phyloP scores from a whole-genome alignment of 2,888 invertebrate genomes.

The Pecten maximus region DNA sequence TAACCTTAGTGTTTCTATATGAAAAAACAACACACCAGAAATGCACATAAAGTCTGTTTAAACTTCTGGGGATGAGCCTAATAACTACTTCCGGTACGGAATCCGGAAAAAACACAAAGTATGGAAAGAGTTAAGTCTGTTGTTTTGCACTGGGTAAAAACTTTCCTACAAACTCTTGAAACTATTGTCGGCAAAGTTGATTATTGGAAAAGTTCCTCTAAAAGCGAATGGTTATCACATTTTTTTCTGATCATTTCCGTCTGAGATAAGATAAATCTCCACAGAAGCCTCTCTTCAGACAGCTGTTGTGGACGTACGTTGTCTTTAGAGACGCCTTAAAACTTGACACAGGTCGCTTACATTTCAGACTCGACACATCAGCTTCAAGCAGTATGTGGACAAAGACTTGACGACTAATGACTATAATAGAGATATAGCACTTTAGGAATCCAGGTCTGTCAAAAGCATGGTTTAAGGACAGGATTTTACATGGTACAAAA shows the following conservation, averaged over 20 bases:
- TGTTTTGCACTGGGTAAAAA: background rate
- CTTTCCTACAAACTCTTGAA: background rate
- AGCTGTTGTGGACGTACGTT: background rate
- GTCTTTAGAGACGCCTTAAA: background rate
- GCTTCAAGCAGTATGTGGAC: background rate
- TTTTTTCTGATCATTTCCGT: background rate
- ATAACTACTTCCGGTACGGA: no score
- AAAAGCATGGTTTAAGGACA: background rate
- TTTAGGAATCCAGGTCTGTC: background rate
- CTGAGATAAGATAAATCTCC: background rate
- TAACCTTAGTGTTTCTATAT: no score
- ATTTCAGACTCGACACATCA: background rate
- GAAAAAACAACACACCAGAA: no score
- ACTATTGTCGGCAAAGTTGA: background rate
- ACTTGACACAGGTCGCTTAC: background rate
- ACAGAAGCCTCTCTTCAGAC: background rate
- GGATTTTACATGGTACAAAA: background rate
- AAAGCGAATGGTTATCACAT: background rate
- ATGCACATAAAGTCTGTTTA: no score
- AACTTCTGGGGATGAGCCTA: no score
- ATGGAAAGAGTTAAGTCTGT: no score
- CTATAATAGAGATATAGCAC: background rate
- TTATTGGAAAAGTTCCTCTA: constrained; percentile 2
- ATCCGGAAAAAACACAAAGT: no score
- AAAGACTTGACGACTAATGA: background rate